phyloP scores from a whole-genome alignment of 2,888 invertebrate species.

The Strigamia transsilvanica region DNA sequence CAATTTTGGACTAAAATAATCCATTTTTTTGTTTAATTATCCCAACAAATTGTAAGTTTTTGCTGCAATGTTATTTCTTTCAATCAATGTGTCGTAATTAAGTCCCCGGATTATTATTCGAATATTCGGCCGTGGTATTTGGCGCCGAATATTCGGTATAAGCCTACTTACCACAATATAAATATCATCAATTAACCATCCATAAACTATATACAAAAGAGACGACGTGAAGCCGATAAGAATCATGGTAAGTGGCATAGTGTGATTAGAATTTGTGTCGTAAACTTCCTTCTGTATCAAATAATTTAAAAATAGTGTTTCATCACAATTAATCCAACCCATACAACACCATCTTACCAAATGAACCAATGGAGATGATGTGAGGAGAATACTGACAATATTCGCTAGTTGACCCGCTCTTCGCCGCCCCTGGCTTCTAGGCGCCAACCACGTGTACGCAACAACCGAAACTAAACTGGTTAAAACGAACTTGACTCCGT shows the following conservation, averaged over 20 bases:
- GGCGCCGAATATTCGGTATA: too few relatives aligned
- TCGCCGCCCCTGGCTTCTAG: neutral
- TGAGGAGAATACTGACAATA: conserved; percentile 5
- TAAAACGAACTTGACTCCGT: neutral
- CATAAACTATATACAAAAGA: conserved; percentile 8
- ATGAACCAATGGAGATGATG: conserved; percentile 29
- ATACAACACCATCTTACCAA: neutral
- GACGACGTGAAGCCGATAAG: neutral
- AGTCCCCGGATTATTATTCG: too few relatives aligned
- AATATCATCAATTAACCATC: conserved; percentile 14
- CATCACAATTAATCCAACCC: neutral
- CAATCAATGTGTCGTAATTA: too few relatives aligned
- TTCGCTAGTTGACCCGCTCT: conserved; percentile 8
- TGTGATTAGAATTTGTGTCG: neutral
- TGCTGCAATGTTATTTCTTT: too few relatives aligned
- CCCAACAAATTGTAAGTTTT: too few relatives aligned
- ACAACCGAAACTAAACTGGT: neutral
- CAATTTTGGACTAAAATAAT: too few relatives aligned
- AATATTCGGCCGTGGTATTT: too few relatives aligned
- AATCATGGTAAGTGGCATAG: neutral
- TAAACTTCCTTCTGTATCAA: neutral
- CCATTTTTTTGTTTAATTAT: too few relatives aligned
- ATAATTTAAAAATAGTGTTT: neutral
- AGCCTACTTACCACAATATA: conserved; percentile 38
- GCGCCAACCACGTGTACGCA: neutral